These are phyloP conservation scores for Lampris incognitus DNA, from an alignment of 2,113 vertebrate genomes.

Conservation along the genomic window DNA sequence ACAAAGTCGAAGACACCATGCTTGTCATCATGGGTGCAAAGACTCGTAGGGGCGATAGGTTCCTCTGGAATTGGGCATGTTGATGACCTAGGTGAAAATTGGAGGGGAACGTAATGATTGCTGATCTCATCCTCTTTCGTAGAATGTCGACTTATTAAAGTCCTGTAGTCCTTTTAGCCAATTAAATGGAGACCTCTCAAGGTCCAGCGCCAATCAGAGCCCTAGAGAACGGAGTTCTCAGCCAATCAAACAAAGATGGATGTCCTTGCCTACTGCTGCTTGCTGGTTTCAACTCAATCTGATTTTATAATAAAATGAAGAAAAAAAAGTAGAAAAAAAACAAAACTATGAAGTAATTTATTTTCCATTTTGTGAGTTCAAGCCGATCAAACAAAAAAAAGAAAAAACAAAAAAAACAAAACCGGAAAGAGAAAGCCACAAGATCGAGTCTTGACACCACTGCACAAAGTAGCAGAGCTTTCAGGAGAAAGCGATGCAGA, in stretches of 20 bases:
- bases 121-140: constrained; percentile 96
- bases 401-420: too few species aligned
- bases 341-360: constrained; percentile 73
- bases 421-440: constrained; percentile 66
- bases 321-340: constrained; percentile 76
- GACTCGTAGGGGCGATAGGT: constrained; percentile 7
- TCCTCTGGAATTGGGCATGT: constrained; percentile 24
- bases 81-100: constrained; percentile 16
- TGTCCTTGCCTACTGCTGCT: constrained; percentile 91
- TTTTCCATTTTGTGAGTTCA: constrained; percentile 67
- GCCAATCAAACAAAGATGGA: constrained; percentile 73
- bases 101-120: constrained; percentile 36
- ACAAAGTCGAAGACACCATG: not conserved
- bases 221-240: constrained; percentile 66
- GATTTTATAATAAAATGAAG: constrained; percentile 76
- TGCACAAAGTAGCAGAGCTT: constrained; percentile 60
- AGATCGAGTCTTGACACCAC: constrained; percentile 73
- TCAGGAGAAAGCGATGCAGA: constrained; percentile 78
- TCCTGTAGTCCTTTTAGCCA: constrained; percentile 61
- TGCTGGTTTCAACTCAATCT: constrained; percentile 78
- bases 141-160: constrained; percentile 68
- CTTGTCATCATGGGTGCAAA: constrained; percentile 6
- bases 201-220: constrained; percentile 65
- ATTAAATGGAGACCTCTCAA: constrained; percentile 49
- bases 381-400: constrained; percentile 56